These are phyloP conservation scores for Cataglyphis livida DNA, from an alignment of 2,888 invertebrate species.

Conservation along the genomic window DNA sequence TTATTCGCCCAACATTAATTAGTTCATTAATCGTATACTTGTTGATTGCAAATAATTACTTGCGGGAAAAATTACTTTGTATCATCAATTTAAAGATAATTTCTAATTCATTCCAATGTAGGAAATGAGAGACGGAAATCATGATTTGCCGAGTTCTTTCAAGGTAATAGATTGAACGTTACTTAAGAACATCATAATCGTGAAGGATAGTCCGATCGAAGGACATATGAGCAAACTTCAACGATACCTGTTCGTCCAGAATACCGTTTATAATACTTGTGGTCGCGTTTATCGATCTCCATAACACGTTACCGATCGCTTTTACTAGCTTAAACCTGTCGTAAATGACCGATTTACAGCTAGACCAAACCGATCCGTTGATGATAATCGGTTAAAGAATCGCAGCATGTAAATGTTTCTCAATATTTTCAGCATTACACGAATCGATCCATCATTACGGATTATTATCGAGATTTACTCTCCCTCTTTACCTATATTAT, in stretches of 20 bases:
- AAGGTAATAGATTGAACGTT: conserved; percentile 43
- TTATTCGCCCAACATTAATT: conserved; percentile 22
- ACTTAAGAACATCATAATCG: conserved; percentile 42
- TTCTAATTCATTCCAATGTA: neutral
- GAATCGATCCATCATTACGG: neutral
- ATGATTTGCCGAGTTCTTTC: conserved; percentile 43
- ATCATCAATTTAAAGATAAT: conserved; percentile 18
- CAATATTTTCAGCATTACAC: neutral
- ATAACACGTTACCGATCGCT: conserved; percentile 26
- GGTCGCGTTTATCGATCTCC: conserved; percentile 38
- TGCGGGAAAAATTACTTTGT: neutral
- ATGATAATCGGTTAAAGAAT: conserved; percentile 74
- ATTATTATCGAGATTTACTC: neutral
- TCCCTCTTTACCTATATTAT: neutral
- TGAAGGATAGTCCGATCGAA: conserved; percentile 36
- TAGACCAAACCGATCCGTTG: conserved; percentile 52
- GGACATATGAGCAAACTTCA: conserved; percentile 45
- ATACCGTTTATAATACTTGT: conserved; percentile 28
- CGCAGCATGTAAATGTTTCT: conserved; percentile 54
- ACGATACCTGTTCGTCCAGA: conserved; percentile 33
- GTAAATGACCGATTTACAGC: conserved; percentile 74
- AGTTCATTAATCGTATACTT: conserved; percentile 1
- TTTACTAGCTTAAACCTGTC: conserved; percentile 47
- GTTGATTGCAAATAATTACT: neutral
- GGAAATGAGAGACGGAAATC: conserved; percentile 36